Conservation (phyloP, 2,888 invertebrate genomes). For the Metellina segmentata region DNA sequence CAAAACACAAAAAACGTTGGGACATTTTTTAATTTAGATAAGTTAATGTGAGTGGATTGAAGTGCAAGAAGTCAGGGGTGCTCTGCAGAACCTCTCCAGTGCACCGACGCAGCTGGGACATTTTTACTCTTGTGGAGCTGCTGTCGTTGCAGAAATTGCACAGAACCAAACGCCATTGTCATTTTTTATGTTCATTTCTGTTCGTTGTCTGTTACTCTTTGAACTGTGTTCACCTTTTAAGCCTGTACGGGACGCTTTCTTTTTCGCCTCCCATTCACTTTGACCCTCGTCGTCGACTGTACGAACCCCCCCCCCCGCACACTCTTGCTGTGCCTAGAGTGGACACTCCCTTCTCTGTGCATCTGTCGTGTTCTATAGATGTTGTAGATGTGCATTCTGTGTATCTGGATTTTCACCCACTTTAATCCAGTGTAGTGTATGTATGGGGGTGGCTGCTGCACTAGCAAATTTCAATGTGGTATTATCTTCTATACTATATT, state of each 20-base stretch:
- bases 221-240: conserved; percentile 47
- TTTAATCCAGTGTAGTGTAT: conserved; percentile 40
- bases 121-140: conserved; percentile 67
- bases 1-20: conserved; percentile 41
- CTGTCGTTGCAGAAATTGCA: conserved; percentile 57
- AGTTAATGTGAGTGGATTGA: conserved; percentile 20
- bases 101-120: conserved; percentile 54
- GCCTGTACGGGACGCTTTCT: not conserved
- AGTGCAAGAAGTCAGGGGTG: conserved; percentile 22
- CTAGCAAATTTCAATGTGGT: conserved; percentile 43
- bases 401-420: conserved; percentile 53
- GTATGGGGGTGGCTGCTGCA: conserved; percentile 59
- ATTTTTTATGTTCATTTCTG: conserved; percentile 60
- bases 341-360: conserved; percentile 45
- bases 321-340: conserved; percentile 30
- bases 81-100: conserved; percentile 46
- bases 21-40: conserved; percentile 74
- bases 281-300: not conserved
- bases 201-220: conserved; percentile 67
- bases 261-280: conserved; percentile 28
- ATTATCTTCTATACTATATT: conserved; percentile 28
- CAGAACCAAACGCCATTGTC: conserved; percentile 75
- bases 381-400: conserved; percentile 69
- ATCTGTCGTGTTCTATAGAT: conserved; percentile 69
- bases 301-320: not conserved